Evolutionary conservation across 2,888 invertebrate species (phyloP).

Genomic region (Acanthosepion esculentum): DNA sequence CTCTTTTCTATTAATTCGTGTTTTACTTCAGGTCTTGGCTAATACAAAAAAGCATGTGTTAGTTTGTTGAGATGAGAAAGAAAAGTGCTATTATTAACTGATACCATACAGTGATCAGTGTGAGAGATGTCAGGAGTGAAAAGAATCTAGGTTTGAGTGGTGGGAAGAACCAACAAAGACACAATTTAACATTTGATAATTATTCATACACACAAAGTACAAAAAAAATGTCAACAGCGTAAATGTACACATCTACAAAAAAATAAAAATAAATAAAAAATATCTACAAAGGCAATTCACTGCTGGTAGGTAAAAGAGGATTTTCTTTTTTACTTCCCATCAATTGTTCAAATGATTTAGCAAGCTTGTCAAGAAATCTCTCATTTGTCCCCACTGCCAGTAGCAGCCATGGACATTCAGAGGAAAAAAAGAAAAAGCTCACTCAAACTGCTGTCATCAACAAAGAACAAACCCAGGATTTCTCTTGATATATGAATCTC

Average conservation of each 20-base stretch:
- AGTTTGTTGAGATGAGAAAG: neutral
- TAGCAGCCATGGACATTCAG: neutral
- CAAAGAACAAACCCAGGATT: neutral
- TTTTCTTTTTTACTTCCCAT: neutral
- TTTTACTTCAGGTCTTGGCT: no score
- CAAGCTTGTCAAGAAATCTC: neutral
- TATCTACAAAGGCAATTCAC: neutral
- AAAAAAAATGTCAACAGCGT: neutral
- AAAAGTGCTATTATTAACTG: neutral
- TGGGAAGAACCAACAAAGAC: neutral
- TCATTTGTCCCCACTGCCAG: neutral
- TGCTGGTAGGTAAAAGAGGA: neutral
- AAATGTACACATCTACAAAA: neutral
- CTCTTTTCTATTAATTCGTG: neutral
- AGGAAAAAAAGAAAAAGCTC: neutral
- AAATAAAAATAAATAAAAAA: neutral
- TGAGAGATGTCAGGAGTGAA: neutral
- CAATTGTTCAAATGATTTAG: neutral
- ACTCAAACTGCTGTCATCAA: neutral
- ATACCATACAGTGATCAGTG: neutral
- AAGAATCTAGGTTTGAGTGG: neutral
- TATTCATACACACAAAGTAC: constrained; percentile 14
- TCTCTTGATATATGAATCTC: no score
- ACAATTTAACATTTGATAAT: neutral
- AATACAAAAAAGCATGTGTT: neutral